Evolutionary conservation across 2,113 vertebrate species (phyloP).

Genomic region (Oxyruncus cristatus): DNA sequence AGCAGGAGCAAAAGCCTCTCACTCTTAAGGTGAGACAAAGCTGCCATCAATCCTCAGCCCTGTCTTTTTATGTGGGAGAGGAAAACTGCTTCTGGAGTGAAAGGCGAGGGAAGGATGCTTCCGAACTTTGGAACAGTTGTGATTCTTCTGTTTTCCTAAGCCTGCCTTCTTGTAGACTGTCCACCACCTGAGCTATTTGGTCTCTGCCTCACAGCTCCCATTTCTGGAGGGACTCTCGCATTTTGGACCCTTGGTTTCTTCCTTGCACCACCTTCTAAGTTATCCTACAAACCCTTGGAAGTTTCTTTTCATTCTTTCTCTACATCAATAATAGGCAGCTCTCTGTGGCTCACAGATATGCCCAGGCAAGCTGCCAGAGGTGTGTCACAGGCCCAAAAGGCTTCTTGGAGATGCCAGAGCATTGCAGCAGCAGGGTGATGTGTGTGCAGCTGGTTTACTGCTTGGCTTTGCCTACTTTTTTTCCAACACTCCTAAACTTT

Average conservation of each 20-base stretch:
- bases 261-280: conserved; percentile 67
- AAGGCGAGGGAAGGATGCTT: conserved; percentile 21
- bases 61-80: background rate
- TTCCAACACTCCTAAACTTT: conserved; percentile 65
- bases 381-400: conserved; percentile 77
- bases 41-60: background rate
- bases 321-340: conserved; percentile 79
- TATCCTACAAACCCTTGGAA: conserved; percentile 76
- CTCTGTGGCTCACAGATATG: conserved; percentile 79
- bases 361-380: conserved; percentile 78
- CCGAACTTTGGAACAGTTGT: conserved; percentile 48
- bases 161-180: conserved; percentile 58
- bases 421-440: conserved; percentile 75
- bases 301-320: conserved; percentile 83
- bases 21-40: background rate
- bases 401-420: conserved; percentile 79
- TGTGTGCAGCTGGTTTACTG: conserved; percentile 73
- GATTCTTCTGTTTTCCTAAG: conserved; percentile 59
- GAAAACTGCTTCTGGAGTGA: conserved; percentile 18
- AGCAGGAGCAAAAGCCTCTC: background rate
- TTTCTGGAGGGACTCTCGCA: conserved; percentile 50
- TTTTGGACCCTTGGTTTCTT: conserved; percentile 59
- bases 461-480: conserved; percentile 73
- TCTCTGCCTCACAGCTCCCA: conserved; percentile 36
- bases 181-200: conserved; percentile 31